Percentiles rank a stretch among this genome's conserved stretches.
Conservation (phyloP, 2,113 vertebrate species). For the Telmatochromis sp. region DNA sequence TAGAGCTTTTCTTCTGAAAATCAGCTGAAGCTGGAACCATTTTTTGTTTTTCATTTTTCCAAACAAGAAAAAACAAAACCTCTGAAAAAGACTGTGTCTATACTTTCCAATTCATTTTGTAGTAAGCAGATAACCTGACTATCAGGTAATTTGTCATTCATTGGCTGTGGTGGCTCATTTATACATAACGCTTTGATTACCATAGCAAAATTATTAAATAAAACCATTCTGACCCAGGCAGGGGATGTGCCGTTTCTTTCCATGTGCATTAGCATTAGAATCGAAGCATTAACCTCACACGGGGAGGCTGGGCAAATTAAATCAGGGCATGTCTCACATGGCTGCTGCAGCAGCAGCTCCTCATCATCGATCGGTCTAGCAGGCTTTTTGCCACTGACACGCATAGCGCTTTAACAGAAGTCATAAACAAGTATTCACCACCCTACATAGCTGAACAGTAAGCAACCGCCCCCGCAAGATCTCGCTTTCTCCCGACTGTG, state of each 20-base stretch:
- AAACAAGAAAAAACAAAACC: neutral
- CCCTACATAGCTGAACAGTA: neutral
- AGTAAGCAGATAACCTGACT: neutral
- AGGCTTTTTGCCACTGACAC: conserved; percentile 46
- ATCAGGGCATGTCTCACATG: conserved; percentile 14
- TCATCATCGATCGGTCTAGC: conserved; percentile 40
- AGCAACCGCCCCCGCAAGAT: neutral
- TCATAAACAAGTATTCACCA: conserved; percentile 37
- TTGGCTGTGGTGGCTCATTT: neutral
- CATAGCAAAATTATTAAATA: neutral
- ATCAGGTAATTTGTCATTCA: neutral
- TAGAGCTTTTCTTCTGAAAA: neutral
- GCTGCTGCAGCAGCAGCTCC: conserved; percentile 15
- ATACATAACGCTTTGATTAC: neutral
- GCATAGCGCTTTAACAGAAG: conserved; percentile 25
- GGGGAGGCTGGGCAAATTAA: conserved; percentile 17
- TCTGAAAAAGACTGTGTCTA: accelerated
- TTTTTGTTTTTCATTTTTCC: neutral
- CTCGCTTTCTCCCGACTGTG: neutral
- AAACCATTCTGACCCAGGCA: neutral
- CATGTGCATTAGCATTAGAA: neutral
- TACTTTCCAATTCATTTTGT: neutral
- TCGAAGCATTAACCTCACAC: conserved; percentile 29
- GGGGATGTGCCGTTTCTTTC: neutral
- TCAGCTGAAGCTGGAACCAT: neutral